Conservation (phyloP, 2,113 vertebrate species). For the Phoenicopterus ruber region DNA sequence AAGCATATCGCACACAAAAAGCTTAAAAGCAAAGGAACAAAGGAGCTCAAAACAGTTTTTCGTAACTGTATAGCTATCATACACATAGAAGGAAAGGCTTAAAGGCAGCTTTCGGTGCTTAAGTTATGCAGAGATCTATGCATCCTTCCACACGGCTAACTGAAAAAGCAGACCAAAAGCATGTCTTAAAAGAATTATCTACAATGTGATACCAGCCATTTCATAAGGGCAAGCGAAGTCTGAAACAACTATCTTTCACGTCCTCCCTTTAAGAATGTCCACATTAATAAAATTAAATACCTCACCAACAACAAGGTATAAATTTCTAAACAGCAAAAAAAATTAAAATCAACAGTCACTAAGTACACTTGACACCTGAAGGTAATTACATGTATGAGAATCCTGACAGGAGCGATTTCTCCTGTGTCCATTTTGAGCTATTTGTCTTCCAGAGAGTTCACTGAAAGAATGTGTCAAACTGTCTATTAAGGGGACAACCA, state of each 20-base stretch:
- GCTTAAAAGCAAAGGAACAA: neutral
- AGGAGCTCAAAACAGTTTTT: slow-evolving; percentile 9
- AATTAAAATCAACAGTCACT: slow-evolving; percentile 16
- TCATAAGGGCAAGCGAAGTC: neutral
- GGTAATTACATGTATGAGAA: slow-evolving; percentile 47
- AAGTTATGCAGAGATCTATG: neutral
- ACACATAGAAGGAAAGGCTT: neutral
- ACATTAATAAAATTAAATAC: slow-evolving; percentile 40
- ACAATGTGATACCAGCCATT: neutral
- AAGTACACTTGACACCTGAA: slow-evolving; percentile 44
- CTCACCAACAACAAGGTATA: neutral
- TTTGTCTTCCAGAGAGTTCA: slow-evolving; percentile 58
- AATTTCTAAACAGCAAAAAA: slow-evolving; percentile 1
- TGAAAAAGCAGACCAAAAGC: neutral
- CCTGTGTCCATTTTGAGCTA: slow-evolving; percentile 37
- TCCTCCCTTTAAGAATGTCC: neutral
- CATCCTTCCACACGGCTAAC: neutral
- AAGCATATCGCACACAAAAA: neutral
- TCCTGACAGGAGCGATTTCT: slow-evolving; percentile 32
- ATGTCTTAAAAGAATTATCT: slow-evolving; percentile 38
- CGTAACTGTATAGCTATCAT: neutral
- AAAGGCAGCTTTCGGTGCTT: neutral
- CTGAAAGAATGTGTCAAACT: slow-evolving; percentile 66
- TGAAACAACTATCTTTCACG: slow-evolving; percentile 31
- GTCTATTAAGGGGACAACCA: slow-evolving; percentile 63